These are phyloP conservation scores for Formica exsecta DNA, from an alignment of 1,140 invertebrate genomes.

Conservation along the genomic window DNA sequence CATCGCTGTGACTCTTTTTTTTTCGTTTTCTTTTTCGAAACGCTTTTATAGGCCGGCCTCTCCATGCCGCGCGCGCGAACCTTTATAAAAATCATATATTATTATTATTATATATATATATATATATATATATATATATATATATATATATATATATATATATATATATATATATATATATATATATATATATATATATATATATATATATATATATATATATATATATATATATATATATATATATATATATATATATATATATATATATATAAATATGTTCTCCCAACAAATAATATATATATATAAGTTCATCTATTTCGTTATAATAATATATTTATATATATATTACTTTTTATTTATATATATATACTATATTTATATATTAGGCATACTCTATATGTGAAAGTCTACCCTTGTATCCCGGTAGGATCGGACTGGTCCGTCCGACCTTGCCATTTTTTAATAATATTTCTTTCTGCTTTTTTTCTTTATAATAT, in stretches of 20 bases:
- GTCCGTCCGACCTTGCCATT: slow-evolving; percentile 68
- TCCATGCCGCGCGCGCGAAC: slow-evolving; percentile 48
- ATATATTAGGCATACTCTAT: slow-evolving; percentile 83
- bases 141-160: slow-evolving; percentile 67
- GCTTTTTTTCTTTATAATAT: slow-evolving; percentile 69
- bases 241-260: slow-evolving; percentile 1
- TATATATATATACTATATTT: slow-evolving; percentile 75
- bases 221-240: too few species aligned
- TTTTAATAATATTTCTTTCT: slow-evolving; percentile 66
- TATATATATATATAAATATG: slow-evolving; percentile 77
- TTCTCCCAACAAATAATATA: slow-evolving; percentile 85
- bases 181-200: slow-evolving; percentile 81
- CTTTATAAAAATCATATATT: slow-evolving; percentile 79
- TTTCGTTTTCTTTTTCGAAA: slow-evolving; percentile 44
- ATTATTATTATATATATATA: slow-evolving; percentile 34
- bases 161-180: slow-evolving; percentile 83
- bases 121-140: slow-evolving; percentile 57
- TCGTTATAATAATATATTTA: slow-evolving; percentile 67
- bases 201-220: slow-evolving; percentile 67
- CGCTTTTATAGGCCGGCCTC: slow-evolving; percentile 76
- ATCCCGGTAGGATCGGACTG: slow-evolving; percentile 81
- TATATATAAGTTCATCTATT: slow-evolving; percentile 78
- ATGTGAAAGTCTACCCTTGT: slow-evolving; percentile 85
- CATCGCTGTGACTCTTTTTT: slow-evolving; percentile 14
- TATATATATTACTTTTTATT: slow-evolving; percentile 67